Evolutionary conservation across 1,140 invertebrate species (phyloP).

Genomic region (fruit fly (Drosophila melanogaster)): Release_6_plus_ISO1_MT NT_033779.5:3145001-3145500

Average conservation of each 20-base stretch:
- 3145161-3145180: slow-evolving; percentile 36
- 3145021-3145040: no score
- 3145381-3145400: slow-evolving; percentile 83
- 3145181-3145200: slow-evolving; percentile 43
- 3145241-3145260: slow-evolving; percentile 87
- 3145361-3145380: slow-evolving; percentile 86
- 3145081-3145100: background rate
- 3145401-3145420: slow-evolving; percentile 73
- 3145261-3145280: slow-evolving; percentile 4
- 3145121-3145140: slow-evolving; percentile 56
- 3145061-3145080: no score
- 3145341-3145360: slow-evolving; percentile 89
- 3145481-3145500: slow-evolving; percentile 75
- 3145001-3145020: no score
- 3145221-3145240: slow-evolving; percentile 87
- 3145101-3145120: slow-evolving; percentile 11
- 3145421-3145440: slow-evolving; percentile 84
- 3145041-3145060: no score
- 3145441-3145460: slow-evolving; percentile 86
- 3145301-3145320: slow-evolving; percentile 88
- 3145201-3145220: slow-evolving; percentile 88
- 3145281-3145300: background rate
- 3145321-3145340: slow-evolving; percentile 89
- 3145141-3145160: slow-evolving; percentile 78
- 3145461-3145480: slow-evolving; percentile 14